These are phyloP conservation scores for Drosophila kurseongensis DNA, from an alignment of 1,140 invertebrate genomes.

Conservation along the genomic window DNA sequence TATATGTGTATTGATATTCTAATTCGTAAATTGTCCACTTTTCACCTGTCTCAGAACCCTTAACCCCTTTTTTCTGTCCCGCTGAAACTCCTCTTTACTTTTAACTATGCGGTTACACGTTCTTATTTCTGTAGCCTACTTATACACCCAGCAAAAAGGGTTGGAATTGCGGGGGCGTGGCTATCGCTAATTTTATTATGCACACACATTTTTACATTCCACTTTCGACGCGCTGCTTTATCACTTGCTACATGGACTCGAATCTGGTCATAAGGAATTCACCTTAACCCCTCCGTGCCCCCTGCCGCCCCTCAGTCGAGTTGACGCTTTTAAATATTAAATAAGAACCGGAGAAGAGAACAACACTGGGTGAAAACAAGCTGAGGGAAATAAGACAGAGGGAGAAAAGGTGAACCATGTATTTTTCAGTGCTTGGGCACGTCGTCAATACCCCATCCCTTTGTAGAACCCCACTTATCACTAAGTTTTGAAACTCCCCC, in stretches of 20 bases:
- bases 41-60: background rate
- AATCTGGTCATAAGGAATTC: conserved; percentile 54
- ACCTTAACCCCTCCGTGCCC: conserved; percentile 4
- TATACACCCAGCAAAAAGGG: conserved; percentile 1
- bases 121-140: conserved; percentile 11
- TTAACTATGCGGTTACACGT: conserved; percentile 39
- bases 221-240: conserved; percentile 63
- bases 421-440: conserved; percentile 59
- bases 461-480: background rate
- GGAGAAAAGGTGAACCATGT: conserved; percentile 11
- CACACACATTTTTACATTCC: conserved; percentile 31
- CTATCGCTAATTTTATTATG: conserved; percentile 69
- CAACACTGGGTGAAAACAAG: conserved; percentile 23
- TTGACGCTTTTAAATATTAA: conserved; percentile 76
- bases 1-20: no score
- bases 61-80: background rate
- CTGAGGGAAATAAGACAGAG: background rate
- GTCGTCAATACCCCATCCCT: conserved; percentile 30
- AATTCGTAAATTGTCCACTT: background rate
- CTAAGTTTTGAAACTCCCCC: background rate
- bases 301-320: conserved; percentile 9
- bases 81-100: background rate
- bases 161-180: background rate
- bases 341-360: conserved; percentile 42
- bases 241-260: conserved; percentile 62